A percentile compares a stretch with the other conserved stretches of the same genome.
phyloP scores from a whole-genome alignment of 2,888 invertebrate species.

The Lasioglossum oenotherae region DNA sequence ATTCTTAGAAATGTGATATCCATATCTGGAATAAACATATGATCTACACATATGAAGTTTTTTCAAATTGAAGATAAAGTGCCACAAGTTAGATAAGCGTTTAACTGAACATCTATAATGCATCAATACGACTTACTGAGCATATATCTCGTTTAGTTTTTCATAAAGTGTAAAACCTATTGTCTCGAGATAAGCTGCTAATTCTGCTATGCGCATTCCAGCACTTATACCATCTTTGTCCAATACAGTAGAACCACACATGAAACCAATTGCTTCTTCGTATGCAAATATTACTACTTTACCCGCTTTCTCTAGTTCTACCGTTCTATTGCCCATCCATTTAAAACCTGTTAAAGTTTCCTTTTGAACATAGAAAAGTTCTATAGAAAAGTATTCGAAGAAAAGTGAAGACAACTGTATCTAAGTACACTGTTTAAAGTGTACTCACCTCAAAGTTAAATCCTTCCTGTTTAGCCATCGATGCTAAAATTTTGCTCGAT shows the following conservation, averaged over 20 bases:
- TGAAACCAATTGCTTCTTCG: conserved; percentile 99
- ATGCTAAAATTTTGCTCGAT: conserved; percentile 96
- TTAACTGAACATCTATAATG: conserved; percentile 10
- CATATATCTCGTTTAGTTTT: conserved; percentile 91
- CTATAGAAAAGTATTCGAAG: neutral
- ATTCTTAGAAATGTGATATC: conserved; percentile 94
- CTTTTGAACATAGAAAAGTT: conserved; percentile 72
- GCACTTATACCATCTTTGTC: conserved; percentile 99
- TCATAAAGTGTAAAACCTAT: conserved; percentile 86
- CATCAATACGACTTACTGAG: conserved; percentile 84
- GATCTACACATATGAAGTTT: neutral
- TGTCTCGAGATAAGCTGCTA: conserved; percentile 89
- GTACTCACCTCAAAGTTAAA: conserved; percentile 87
- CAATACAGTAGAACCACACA: conserved; percentile 94
- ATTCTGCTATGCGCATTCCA: conserved; percentile 91
- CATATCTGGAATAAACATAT: conserved; percentile 87
- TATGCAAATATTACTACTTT: conserved; percentile 96
- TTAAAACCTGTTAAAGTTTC: conserved; percentile 99
- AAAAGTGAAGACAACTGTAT: conserved; percentile 7
- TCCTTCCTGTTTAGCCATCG: conserved; percentile 92
- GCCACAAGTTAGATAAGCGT: neutral
- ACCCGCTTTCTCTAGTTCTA: conserved; percentile 89
- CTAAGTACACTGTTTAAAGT: neutral
- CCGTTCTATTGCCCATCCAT: conserved; percentile 98
- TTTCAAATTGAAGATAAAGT: neutral